Base-by-base conservation (phyloP, 2,888 invertebrate species). In the Bombylius discolor region DNA sequence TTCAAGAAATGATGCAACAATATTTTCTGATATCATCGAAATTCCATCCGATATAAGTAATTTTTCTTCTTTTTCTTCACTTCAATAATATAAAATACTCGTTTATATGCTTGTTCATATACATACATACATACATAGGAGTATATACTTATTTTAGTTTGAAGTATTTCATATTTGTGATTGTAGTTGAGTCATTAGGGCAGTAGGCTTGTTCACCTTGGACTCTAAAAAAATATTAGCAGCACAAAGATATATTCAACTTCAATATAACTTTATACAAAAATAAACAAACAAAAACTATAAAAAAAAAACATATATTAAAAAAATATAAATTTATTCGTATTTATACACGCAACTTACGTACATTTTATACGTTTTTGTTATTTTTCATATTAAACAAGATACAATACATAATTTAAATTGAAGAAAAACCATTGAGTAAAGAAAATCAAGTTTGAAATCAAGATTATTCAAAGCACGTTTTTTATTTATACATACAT, bases 171-270 rank as follows among this genome's bases (percentile, higher is more conserved):
- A 36, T 7, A 3, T 7, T 36, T 36, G 7, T 36, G 4, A 36
- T 36, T 42, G 46, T 45, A 45, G n/a, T 44, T 44, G 53, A 49
- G 44, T 54, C 53, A 54, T 54, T 54, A 54, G 53, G 49, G 53
- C 53, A 49, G 31, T 32, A n/a, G 49, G 49, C 53, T 54, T 46
- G 53, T 54, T 54, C 45, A 48, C 53, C 53, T 54, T 54, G 53
- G 49, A 44, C 49, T 49, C 53, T 14, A 49, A 44, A 54, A 45
- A 47, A 42, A 42, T 23, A 23, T 23, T 23, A 23, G 23, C 23
- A 23, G 23, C 23, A 23, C 23, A 23, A 23, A 23, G 23, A 23
- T 23, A 2, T 23, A 2, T 23, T 23, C 23, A 23, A 23, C 23
- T 23, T 23, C 23, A 23, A 23, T 23, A 23, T 23, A 23, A 23